phyloP scores from a whole-genome alignment of 2,888 invertebrate species.

The Yponomeuta cagnagella region DNA sequence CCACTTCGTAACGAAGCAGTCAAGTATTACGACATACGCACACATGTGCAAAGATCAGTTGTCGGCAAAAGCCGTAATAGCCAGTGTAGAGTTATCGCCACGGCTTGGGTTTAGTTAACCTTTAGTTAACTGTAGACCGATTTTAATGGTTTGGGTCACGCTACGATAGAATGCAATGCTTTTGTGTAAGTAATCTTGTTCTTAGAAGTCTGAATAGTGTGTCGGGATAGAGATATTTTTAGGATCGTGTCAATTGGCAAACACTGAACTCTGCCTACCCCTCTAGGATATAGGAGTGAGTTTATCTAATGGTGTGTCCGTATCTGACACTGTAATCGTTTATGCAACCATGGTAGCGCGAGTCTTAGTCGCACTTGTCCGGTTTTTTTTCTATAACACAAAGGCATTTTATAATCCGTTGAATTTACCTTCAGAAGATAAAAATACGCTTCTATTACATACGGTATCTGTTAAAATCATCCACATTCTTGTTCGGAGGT shows the following conservation, averaged over 20 bases:
- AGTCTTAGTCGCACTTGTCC: neutral
- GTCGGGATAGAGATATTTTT: too few species aligned
- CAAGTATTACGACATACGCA: too few species aligned
- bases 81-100: neutral
- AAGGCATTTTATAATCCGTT: neutral
- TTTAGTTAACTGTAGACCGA: neutral
- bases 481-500: constrained; percentile 9
- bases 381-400: neutral
- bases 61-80: too few species aligned
- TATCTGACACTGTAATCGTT: too few species aligned
- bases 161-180: neutral
- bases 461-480: constrained; percentile 10
- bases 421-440: neutral
- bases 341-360: too few species aligned
- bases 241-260: neutral
- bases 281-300: too few species aligned
- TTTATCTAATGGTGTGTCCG: too few species aligned
- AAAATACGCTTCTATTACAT: neutral
- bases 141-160: neutral
- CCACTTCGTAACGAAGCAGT: too few species aligned
- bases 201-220: too few species aligned
- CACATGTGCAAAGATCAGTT: too few species aligned
- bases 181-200: neutral
- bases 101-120: neutral
- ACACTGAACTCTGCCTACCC: neutral